Base-by-base conservation (phyloP, 2,113 vertebrate genomes). In the Lontra canadensis region DNA sequence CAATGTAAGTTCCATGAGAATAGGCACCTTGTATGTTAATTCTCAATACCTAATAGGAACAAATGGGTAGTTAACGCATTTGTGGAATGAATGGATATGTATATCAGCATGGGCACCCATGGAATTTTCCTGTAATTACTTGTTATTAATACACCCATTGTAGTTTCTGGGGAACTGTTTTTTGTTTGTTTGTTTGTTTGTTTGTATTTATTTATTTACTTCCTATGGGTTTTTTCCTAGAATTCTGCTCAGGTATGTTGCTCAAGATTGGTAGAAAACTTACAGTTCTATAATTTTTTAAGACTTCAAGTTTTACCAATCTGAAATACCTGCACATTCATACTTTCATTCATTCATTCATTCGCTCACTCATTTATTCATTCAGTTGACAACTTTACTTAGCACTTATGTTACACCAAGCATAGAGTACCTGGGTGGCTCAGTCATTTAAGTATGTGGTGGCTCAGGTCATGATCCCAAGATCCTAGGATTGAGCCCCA, bases 191-290 rank as follows among this genome's bases (percentile, higher is more conserved):
- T 61, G 10, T 71, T 25, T 61, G 23, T 61, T 61, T 57, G 49
- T 52, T 52, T 52, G 49, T 57, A 20, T 57, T 21, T 57, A 23
- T 57, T 57, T 57, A 23, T 57, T 57, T 23, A 11, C 4, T 9
- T 8, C 73, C 44, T 79, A 44, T 82, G 11, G 26, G 1, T 12
- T 74, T 80, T 80, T 31, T 31, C 59, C 80, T 8, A 74, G 83
- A 96, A 59, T 36, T 82, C 36, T 7, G 25, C 21, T 67, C 78
- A 0, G 34, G 0, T 90, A 29, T 67, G 17, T 76, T 74, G 57
- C 18, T 88, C 63, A 91, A 69, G 59, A 49, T 67, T 42, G 25
- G 14, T 82, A 91, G 47, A 84, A 69, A 83, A 81, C 9, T 63
- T 44, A 49, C 9, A 59, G 57, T 14, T 79, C 3, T 93, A 2